Conservation (phyloP, 1,140 invertebrate genomes). For the Geopemphigus sp. region DNA sequence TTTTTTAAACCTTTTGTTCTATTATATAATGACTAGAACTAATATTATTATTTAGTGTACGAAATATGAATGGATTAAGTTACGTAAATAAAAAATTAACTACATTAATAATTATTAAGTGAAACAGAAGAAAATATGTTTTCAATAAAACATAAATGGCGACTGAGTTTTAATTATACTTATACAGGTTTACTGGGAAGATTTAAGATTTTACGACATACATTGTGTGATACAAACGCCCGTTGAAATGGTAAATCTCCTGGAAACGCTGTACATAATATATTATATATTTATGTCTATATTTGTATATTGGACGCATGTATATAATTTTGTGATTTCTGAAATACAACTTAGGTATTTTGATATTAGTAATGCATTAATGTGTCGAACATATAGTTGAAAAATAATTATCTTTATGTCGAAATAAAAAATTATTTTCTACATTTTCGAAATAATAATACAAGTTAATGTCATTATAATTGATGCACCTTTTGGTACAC, state of each 20-base stretch:
- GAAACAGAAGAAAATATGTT: constrained; percentile 2
- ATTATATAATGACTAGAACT: constrained; percentile 1
- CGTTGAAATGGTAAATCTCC: no score
- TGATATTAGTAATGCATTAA: background rate
- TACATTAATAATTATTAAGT: background rate
- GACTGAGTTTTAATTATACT: constrained; percentile 12
- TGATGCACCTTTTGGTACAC: background rate
- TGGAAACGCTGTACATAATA: no score
- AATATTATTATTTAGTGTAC: background rate
- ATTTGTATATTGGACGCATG: background rate
- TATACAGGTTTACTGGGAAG: background rate
- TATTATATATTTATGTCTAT: background rate
- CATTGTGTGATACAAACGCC: no score
- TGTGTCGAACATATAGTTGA: background rate
- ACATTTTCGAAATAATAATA: background rate
- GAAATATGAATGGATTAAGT: constrained; percentile 16
- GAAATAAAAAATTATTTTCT: background rate
- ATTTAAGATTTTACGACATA: no score
- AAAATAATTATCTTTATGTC: background rate
- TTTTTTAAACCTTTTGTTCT: background rate
- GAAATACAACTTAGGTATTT: constrained; percentile 12
- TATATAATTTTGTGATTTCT: constrained; percentile 30
- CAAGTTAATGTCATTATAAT: background rate
- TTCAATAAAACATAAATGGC: constrained; percentile 1
- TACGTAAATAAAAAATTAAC: constrained; percentile 23